Base-by-base conservation (phyloP, 2,797 vertebrate genomes). In the Catostomus latipinnis region DNA sequence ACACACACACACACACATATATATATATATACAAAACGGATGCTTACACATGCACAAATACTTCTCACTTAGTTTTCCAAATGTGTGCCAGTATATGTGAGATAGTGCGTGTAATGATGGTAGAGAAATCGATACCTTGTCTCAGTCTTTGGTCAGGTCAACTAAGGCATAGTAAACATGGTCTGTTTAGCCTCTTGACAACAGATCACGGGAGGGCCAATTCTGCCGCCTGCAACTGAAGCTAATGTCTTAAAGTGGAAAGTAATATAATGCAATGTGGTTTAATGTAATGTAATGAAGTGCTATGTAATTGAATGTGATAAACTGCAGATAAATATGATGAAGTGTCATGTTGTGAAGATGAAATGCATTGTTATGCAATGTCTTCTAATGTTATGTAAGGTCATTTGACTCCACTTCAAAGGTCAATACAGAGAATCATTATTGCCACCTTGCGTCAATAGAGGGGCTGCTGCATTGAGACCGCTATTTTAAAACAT, bases 381-480 rank as follows among this genome's bases (percentile, higher is more conserved):
- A 54, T 78, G 14, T 45, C 2, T 14, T 16, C 4, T 54, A 12
- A 65, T 48, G 11, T 56, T 67, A 60, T 13, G 22, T 62, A 63
- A 62, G 68, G 67, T 56, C 9, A 48, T 65, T 78, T 2, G 2
- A 53, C 18, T 70, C 49, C 6, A 53, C 14, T 45, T 54, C 67
- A 62, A 18, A 63, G 76, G 68, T 70, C 56, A 46, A 61, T n/a
- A 8, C 0, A 8, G 45, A 58, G 54, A 57, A 34, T 66, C 16
- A 57, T 57, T 13, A 72, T 66, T 45, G 16, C 77, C 61, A 72
- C 61, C 77, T 43, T 57, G 61, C 54, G 69, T 56, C 9, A 1
- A 16, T 22, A 48, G 9, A 18, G 6, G 6, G 6, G 12, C 11
- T 56, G 5, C n/a, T 9, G 14, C 49, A 4, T 3, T 34, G 34